A percentile compares a stretch with the other conserved stretches of the same genome.
phyloP scores from a whole-genome alignment of 2,888 invertebrate genomes.

The Drosophila stalkeri region DNA sequence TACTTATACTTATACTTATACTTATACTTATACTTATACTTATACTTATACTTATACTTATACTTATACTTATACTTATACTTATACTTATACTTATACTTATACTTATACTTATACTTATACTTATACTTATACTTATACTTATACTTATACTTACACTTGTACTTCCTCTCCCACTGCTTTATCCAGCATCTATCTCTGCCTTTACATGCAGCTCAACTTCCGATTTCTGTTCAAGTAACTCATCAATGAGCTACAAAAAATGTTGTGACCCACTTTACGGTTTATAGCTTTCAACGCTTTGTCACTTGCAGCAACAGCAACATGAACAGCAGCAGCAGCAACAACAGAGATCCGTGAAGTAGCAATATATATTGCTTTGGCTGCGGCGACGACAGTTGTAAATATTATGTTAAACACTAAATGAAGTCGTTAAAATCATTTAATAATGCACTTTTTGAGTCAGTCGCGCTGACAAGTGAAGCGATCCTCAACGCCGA shows the following conservation, averaged over 20 bases:
- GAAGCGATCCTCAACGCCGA: slow-evolving; percentile 57
- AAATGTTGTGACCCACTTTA: slow-evolving; percentile 20
- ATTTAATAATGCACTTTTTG: slow-evolving; percentile 83
- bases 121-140: no score
- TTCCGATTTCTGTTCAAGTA: slow-evolving; percentile 7
- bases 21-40: neutral
- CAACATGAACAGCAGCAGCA: neutral
- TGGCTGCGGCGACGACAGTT: slow-evolving; percentile 31
- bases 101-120: neutral
- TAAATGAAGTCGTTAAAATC: slow-evolving; percentile 84
- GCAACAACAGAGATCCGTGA: neutral
- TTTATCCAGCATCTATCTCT: neutral
- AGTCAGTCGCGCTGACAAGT: slow-evolving; percentile 75
- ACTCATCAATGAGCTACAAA: slow-evolving; percentile 3
- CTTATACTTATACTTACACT: no score
- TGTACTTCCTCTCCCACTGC: no score
- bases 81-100: slow-evolving; percentile 2
- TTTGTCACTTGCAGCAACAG: slow-evolving; percentile 17
- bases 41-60: no score
- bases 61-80: neutral
- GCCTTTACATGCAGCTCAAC: neutral
- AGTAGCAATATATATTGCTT: slow-evolving; percentile 1
- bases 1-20: slow-evolving; percentile 4
- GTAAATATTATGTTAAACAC: slow-evolving; percentile 76
- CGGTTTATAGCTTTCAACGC: slow-evolving; percentile 27